phyloP scores from a whole-genome alignment of 2,888 invertebrate species.

The Limnephilus auricula region DNA sequence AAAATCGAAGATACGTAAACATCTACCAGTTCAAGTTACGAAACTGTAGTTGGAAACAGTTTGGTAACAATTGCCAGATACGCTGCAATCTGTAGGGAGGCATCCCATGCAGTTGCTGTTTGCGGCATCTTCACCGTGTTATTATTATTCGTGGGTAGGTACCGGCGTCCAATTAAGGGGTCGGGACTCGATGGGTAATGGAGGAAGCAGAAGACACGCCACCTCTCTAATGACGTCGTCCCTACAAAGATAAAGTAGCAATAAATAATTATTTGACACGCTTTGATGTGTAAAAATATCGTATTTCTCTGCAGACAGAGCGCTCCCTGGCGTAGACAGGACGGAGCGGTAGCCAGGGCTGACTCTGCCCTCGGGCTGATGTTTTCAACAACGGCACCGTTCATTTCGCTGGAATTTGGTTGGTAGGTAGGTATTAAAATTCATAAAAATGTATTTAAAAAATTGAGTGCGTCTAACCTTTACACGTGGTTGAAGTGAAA shows the following conservation, averaged over 20 bases:
- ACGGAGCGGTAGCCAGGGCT: conserved; percentile 44
- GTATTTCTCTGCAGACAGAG: conserved; percentile 51
- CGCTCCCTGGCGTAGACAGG: conserved; percentile 10
- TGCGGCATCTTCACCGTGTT: background rate
- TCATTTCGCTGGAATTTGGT: background rate
- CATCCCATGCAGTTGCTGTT: background rate
- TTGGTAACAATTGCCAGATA: background rate
- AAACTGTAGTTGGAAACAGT: background rate
- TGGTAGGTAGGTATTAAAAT: background rate
- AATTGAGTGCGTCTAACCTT: too few relatives aligned
- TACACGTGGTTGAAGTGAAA: too few relatives aligned
- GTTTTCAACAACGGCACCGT: background rate
- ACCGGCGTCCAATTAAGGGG: conserved; percentile 58
- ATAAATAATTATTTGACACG: conserved; percentile 66
- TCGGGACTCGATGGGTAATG: conserved; percentile 40
- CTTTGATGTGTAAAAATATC: conserved; percentile 67
- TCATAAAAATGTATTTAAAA: too few relatives aligned
- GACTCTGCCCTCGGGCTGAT: background rate
- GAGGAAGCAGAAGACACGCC: conserved; percentile 53
- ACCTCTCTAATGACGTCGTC: conserved; percentile 60
- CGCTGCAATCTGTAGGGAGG: background rate
- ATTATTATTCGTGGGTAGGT: background rate
- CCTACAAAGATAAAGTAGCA: conserved; percentile 62
- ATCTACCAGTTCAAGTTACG: background rate
- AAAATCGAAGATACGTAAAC: too few relatives aligned